Percentiles rank a stretch among this genome's conserved stretches.
Conservation (phyloP, 1,140 invertebrate species). For the Helicorthomorpha holstii region DNA sequence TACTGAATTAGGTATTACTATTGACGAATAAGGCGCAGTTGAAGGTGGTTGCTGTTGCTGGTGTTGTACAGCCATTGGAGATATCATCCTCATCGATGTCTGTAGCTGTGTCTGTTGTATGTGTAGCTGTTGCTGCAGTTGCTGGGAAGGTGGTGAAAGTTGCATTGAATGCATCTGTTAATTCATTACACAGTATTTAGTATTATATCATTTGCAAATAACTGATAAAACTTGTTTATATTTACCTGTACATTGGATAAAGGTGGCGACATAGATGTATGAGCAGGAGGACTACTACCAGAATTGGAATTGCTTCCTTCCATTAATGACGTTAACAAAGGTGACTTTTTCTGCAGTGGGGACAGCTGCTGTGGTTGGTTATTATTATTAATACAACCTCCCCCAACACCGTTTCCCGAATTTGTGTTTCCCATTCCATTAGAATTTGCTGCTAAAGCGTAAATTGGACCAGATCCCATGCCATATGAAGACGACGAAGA, state of each 20-base stretch:
- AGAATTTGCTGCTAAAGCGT: conserved; percentile 16
- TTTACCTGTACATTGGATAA: too few species aligned
- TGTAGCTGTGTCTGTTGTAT: conserved; percentile 26
- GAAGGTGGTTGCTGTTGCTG: conserved; percentile 20
- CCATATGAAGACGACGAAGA: conserved; percentile 6
- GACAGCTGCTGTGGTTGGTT: conserved; percentile 17
- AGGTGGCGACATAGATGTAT: neutral
- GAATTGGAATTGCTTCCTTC: conserved; percentile 11
- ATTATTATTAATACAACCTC: too few species aligned
- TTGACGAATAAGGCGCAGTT: conserved; percentile 8
- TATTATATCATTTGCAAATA: too few species aligned
- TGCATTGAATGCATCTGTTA: conserved; percentile 21
- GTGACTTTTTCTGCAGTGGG: conserved; percentile 21
- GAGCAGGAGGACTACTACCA: neutral
- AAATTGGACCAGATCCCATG: neutral
- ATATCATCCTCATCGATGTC: conserved; percentile 6
- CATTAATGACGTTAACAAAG: conserved; percentile 21
- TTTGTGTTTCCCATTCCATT: conserved; percentile 5
- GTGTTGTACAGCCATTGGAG: conserved; percentile 17
- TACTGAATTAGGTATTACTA: conserved; percentile 29
- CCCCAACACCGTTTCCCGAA: conserved; percentile 14
- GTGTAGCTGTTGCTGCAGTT: conserved; percentile 10
- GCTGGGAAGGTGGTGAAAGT: conserved; percentile 19
- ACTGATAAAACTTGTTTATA: too few species aligned
- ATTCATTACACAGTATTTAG: neutral